Base-by-base conservation (phyloP, 1,140 invertebrate genomes). In the Neodiprion virginianus region DNA sequence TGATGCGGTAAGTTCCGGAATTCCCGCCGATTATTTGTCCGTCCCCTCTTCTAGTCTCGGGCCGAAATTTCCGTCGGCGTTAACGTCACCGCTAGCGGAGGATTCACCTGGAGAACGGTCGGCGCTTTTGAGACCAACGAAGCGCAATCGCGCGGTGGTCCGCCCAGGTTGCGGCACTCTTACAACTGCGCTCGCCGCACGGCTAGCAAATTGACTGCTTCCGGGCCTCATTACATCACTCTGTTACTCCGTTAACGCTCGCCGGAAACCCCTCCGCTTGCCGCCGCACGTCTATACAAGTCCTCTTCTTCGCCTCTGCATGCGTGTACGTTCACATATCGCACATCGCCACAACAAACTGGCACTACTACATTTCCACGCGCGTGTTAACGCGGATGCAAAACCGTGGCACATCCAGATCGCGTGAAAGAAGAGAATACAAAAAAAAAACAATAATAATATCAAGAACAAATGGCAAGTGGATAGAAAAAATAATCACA, bases 171-270 rank as follows among this genome's bases (percentile, higher is more conserved):
- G 85, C 86, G 53, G 53, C 53, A 61, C 86, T 87, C 87, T 85
- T 82, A 83, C 84, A 86, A 88, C 87, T 86, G 84, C 80, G 81
- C 78, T 81, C 75, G 80, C 79, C 82, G 85, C 84, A 81, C 84
- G 82, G 78, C 73, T 80, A 83, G 82, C 86, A 88, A 89, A 89
- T 89, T 88, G 87, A 84, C 83, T 86, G 86, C 86, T 89, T 89
- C 88, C 88, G 88, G 88, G 87, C 88, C 88, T 89, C 88, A 89
- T 89, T 89, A 89, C 88, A 89, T 89, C 88, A 89, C 87, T 88
- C 88, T 89, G 87, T 88, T 89, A 88, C 87, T 89, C 86, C 88
- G 86, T 89, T 89, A 89, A 89, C 87, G 83, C 86, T 89, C 86
- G 84, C 85, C 88, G 86, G 87, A 88, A 88, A 86, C 87, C 86